Evolutionary conservation across 1,140 invertebrate genomes (phyloP).

Genomic region (Coelopa frigida): DNA sequence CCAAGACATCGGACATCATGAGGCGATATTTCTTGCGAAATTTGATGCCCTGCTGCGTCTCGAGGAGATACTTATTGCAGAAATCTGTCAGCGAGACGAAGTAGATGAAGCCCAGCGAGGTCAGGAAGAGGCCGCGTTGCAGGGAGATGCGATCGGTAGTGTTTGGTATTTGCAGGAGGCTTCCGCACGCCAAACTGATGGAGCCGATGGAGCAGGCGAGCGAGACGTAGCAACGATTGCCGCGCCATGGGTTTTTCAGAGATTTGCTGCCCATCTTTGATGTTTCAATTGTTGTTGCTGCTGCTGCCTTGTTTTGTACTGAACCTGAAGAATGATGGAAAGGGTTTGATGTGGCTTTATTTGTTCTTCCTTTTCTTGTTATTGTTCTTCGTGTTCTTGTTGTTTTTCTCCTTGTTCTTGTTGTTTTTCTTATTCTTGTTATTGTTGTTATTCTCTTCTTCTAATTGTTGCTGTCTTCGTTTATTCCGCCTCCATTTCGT

Average conservation of each 20-base stretch:
- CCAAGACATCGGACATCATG: slow-evolving; percentile 54
- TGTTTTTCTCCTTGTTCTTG: not conserved
- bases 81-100: slow-evolving; percentile 56
- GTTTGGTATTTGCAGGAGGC: slow-evolving; percentile 37
- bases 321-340: too few species aligned
- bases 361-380: not conserved
- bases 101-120: slow-evolving; percentile 54
- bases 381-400: not conserved
- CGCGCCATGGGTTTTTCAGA: slow-evolving; percentile 3
- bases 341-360: too few species aligned
- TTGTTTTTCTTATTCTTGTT: too few species aligned
- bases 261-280: too few species aligned
- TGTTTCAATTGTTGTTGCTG: slow-evolving; percentile 5
- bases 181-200: slow-evolving; percentile 40
- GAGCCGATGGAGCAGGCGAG: slow-evolving; percentile 42
- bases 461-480: too few species aligned
- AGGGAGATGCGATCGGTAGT: slow-evolving; percentile 49
- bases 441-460: too few species aligned
- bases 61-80: slow-evolving; percentile 51
- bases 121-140: slow-evolving; percentile 50
- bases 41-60: slow-evolving; percentile 49
- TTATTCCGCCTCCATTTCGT: too few species aligned
- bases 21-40: slow-evolving; percentile 55
- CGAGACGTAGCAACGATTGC: slow-evolving; percentile 35
- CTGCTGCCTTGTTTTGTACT: too few species aligned